Evolutionary conservation across 2,113 vertebrate species (phyloP).

Genomic region (Clupea harengus): DNA sequence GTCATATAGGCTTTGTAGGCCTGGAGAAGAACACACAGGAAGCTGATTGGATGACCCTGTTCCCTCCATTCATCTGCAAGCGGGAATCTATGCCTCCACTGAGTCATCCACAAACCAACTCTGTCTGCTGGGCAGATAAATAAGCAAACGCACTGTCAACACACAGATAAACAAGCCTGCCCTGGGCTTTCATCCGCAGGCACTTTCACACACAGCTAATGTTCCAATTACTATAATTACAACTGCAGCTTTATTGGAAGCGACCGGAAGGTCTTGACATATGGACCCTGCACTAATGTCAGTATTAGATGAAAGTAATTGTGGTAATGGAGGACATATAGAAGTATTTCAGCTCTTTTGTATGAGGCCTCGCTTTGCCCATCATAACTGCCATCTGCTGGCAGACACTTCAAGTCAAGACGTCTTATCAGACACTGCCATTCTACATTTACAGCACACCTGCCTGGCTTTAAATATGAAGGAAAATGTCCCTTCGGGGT

Average conservation of each 20-base stretch:
- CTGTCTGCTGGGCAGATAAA: background rate
- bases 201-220: background rate
- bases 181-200: background rate
- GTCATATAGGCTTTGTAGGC: no score
- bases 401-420: constrained; percentile 22
- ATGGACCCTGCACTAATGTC: background rate
- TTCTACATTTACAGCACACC: background rate
- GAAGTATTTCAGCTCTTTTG: constrained; percentile 11
- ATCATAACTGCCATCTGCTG: constrained; percentile 22
- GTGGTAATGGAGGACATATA: background rate
- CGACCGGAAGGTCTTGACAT: background rate
- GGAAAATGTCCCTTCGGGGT: constrained; percentile 37
- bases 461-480: background rate
- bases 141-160: background rate
- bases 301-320: background rate
- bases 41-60: background rate
- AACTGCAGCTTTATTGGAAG: background rate
- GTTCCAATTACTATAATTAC: constrained; percentile 5
- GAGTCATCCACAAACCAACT: background rate
- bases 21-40: background rate
- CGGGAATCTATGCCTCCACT: background rate
- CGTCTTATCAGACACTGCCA: background rate
- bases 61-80: background rate
- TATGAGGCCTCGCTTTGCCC: constrained; percentile 16
- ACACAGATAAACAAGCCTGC: background rate